These are phyloP conservation scores for Bombus huntii DNA, from an alignment of 1,140 invertebrate genomes.

Conservation along the genomic window DNA sequence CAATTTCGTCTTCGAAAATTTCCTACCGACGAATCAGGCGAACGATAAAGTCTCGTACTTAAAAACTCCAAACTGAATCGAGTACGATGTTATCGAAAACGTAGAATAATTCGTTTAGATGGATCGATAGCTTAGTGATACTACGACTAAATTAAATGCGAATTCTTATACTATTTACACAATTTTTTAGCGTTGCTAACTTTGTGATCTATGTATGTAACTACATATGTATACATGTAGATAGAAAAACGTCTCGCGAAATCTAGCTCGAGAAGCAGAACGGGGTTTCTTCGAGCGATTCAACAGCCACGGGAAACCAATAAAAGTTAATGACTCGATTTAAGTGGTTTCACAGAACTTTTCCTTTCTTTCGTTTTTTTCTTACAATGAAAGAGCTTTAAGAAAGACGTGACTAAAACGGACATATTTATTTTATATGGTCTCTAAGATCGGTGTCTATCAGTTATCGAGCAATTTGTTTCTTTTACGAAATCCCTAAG, in stretches of 20 bases:
- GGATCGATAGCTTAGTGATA: neutral
- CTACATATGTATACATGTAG: too few relatives aligned
- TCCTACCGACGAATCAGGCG: too few relatives aligned
- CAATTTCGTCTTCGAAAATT: neutral
- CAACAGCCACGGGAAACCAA: neutral
- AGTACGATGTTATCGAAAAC: neutral
- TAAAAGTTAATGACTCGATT: slow-evolving; percentile 17
- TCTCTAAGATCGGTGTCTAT: neutral
- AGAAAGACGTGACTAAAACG: neutral
- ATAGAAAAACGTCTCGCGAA: neutral
- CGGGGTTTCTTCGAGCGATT: neutral
- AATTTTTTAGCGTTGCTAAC: too few relatives aligned
- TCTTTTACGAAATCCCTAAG: neutral
- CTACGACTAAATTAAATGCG: neutral
- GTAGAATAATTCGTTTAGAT: neutral
- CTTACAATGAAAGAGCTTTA: neutral
- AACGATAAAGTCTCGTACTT: neutral
- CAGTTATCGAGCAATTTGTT: neutral
- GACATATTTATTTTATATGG: neutral
- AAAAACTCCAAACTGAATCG: neutral
- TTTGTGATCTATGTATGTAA: too few relatives aligned
- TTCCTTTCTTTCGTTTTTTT: neutral
- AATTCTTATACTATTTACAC: neutral
- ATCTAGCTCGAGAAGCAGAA: neutral
- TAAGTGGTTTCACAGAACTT: neutral